Percentiles rank a stretch among this genome's conserved stretches.
Evolutionary conservation across 2,888 invertebrate species (phyloP).

Genomic region (Cetonia aurata): DNA sequence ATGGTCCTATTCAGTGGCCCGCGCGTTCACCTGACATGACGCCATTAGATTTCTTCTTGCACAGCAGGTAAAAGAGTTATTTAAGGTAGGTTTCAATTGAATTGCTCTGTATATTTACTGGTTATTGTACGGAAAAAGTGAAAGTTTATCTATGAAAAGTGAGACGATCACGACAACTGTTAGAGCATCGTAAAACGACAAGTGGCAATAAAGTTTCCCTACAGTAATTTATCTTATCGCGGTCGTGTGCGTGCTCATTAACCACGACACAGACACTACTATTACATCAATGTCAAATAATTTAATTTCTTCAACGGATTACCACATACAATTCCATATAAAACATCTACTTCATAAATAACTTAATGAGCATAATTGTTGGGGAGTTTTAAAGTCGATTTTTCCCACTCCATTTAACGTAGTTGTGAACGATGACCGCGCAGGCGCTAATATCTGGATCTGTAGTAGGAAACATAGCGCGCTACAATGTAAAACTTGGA

Average conservation of each 20-base stretch:
- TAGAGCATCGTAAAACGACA: background rate
- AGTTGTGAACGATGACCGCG: background rate
- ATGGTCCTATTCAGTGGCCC: no score
- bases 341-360: conserved; percentile 17
- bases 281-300: conserved; percentile 21
- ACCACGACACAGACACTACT: background rate
- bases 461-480: no score
- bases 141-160: conserved; percentile 3
- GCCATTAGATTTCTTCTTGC: no score
- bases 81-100: no score
- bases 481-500: no score
- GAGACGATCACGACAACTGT: background rate
- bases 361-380: conserved; percentile 13
- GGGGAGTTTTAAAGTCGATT: conserved; percentile 6
- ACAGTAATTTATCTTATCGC: conserved; percentile 18
- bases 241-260: background rate
- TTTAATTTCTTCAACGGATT: conserved; percentile 11
- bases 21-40: no score
- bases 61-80: no score
- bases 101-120: no score
- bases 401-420: conserved; percentile 6
- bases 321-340: conserved; percentile 12
- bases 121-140: background rate
- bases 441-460: no score
- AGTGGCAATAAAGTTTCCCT: conserved; percentile 1